Base-by-base conservation (phyloP, 2,113 vertebrate genomes). In the Sisor rabdophorus region DNA sequence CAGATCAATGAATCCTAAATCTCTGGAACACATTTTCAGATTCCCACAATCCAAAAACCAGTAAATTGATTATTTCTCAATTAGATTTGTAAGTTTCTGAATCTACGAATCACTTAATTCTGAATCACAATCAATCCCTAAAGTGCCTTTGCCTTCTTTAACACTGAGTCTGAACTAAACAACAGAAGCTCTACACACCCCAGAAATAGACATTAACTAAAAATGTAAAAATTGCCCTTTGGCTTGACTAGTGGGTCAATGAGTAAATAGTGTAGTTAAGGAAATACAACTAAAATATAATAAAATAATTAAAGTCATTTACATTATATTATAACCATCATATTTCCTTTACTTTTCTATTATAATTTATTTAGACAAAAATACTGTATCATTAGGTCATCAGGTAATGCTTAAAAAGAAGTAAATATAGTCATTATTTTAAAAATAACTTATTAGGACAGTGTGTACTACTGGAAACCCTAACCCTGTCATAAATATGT, bases 241-340 rank as follows among this genome's bases (percentile, higher is more conserved):
- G 74, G 22, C 36, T 67, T 28, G 32, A 67, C 32, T 15, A 65
- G 22, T 44, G 50, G 11, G 32, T 55, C n/a, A 0, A 55, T n/a
- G 52, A 24, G 54, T 22, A 11, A 30, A 64, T 40, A n/a, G 15
- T 52, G 17, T 22, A 52, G 16, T 7, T 15, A 5, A 22, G 12
- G 17, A 47, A 26, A 28, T 65, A 36, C 74, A 32, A 61, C 44
- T n/a, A 7, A 28, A 61, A 65, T 1, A 40, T 24, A 75, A n/a
- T 65, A 65, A 75, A 65, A 75, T 50, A 22, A 20, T 40, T 30
- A 26, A 63, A 17, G 12, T 61, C 44, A 11, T 74, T 74, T 26
- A 40, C 48, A 65, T 32, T 52, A 59, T 61, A 63, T 52, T 10
- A 16, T 72, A 16, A 61, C 3, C 12, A 40, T 30, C 17, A 48